A percentile compares a stretch with the other conserved stretches of the same genome.
Evolutionary conservation across 2,888 invertebrate genomes (phyloP).

Genomic region (Synergus umbraculus): DNA sequence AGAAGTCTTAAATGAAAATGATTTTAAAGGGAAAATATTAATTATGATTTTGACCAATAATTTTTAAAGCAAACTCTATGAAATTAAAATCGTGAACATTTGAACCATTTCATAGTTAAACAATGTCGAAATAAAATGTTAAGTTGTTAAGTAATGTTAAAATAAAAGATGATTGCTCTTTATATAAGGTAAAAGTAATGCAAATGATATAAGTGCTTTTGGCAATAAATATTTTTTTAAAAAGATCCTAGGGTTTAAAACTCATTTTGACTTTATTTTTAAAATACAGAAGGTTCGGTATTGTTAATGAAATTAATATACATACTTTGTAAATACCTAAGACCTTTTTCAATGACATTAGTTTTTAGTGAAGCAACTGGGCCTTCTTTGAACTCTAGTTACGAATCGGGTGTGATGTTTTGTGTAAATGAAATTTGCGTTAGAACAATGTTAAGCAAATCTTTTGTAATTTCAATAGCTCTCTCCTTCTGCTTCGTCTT

Average conservation of each 20-base stretch:
- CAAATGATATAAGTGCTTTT: no score
- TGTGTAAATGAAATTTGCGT: background rate
- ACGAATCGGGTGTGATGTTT: background rate
- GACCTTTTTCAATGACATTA: conserved; percentile 12
- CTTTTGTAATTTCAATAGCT: background rate
- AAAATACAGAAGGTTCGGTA: background rate
- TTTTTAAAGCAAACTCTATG: background rate
- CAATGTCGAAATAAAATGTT: no score
- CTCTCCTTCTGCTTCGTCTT: background rate
- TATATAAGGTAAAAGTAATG: no score
- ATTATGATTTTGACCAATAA: no score
- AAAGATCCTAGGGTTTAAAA: no score
- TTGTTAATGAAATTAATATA: conserved; percentile 12
- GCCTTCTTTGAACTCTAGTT: conserved; percentile 10
- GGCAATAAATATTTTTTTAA: no score
- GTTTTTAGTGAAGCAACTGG: background rate
- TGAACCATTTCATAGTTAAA: no score
- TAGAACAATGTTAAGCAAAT: background rate
- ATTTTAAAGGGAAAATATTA: background rate
- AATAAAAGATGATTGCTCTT: no score
- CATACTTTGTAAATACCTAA: conserved; percentile 32
- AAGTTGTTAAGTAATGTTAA: no score
- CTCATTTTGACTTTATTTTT: background rate
- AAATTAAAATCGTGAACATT: background rate
- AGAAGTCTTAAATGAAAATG: background rate